Evolutionary conservation across 2,797 vertebrate genomes (phyloP).

Genomic region (Eurystomus glaucurus): DNA sequence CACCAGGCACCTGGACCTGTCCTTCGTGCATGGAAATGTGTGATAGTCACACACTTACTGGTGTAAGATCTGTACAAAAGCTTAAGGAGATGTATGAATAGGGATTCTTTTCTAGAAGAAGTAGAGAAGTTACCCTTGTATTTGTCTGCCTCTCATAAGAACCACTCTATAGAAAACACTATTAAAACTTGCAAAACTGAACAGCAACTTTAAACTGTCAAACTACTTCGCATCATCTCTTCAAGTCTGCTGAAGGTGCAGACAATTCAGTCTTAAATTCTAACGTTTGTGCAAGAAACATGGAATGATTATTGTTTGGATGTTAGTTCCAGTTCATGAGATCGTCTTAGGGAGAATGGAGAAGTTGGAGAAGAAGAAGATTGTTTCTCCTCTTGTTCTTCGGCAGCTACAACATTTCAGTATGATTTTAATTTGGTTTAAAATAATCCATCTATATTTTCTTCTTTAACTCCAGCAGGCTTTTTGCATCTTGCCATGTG

Average conservation of each 20-base stretch:
- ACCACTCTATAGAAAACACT: not conserved
- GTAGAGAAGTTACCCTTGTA: accelerated
- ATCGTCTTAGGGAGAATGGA: not conserved
- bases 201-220: not conserved
- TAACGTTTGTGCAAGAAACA: not conserved
- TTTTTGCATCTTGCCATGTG: not conserved
- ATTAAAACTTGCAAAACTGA: not conserved
- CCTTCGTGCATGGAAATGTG: accelerated
- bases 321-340: not conserved
- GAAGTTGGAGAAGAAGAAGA: not conserved
- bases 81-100: not conserved
- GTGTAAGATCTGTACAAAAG: not conserved
- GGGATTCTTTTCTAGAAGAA: not conserved
- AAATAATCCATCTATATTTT: not conserved
- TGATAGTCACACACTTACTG: accelerated
- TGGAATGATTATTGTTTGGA: not conserved
- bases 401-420: not conserved
- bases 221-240: not conserved
- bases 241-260: not conserved
- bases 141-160: accelerated
- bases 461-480: not conserved
- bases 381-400: not conserved
- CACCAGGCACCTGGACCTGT: not conserved
- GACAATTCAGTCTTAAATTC: not conserved
- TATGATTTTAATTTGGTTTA: not conserved